Percentiles rank a stretch among this genome's conserved stretches.
These are phyloP conservation scores for Pachypanchax playfairii DNA, from an alignment of 2,113 vertebrate species.

Conservation along the genomic window DNA sequence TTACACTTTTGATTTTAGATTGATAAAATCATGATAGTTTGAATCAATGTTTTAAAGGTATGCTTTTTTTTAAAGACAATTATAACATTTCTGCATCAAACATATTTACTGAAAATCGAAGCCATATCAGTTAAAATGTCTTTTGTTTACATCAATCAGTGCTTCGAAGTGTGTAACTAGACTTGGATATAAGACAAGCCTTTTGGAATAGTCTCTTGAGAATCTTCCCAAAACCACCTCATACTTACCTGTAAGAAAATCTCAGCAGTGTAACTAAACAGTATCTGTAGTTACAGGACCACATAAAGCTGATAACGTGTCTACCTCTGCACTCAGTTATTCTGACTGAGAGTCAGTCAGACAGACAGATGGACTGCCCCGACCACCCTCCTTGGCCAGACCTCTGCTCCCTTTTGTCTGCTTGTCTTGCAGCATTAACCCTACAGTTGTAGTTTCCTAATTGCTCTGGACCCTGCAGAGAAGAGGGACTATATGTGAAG, in stretches of 20 bases:
- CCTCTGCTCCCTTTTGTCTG: constrained; percentile 73
- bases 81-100: too few species aligned
- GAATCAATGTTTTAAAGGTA: too few species aligned
- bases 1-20: too few species aligned
- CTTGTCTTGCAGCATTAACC: constrained; percentile 76
- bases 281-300: constrained; percentile 19
- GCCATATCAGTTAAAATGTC: too few species aligned
- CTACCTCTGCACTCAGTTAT: constrained; percentile 46
- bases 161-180: too few species aligned
- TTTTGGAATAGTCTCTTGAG: background rate
- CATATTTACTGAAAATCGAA: too few species aligned
- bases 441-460: constrained; percentile 74
- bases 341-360: constrained; percentile 63
- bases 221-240: background rate
- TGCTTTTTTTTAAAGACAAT: too few species aligned
- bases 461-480: constrained; percentile 73
- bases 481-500: constrained; percentile 40
- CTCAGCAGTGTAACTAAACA: constrained; percentile 14
- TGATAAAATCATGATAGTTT: too few species aligned
- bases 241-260: background rate
- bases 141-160: too few species aligned
- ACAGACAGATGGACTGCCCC: constrained; percentile 62
- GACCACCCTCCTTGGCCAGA: constrained; percentile 49
- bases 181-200: background rate
- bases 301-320: constrained; percentile 22